Base-by-base conservation (phyloP, 2,797 vertebrate species). In the Emys orbicularis region DNA sequence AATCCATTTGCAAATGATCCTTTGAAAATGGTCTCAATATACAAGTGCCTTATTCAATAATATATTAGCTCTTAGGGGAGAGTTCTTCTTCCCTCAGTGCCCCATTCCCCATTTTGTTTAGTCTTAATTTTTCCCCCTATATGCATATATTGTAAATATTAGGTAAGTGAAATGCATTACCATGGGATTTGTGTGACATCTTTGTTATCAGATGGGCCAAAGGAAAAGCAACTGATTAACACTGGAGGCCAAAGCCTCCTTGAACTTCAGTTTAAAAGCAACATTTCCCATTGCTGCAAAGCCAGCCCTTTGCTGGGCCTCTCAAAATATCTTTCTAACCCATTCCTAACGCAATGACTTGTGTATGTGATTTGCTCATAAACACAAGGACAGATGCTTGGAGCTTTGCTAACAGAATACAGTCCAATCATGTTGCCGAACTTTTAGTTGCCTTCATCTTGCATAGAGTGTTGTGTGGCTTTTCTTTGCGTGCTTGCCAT, bases 21-120 rank as follows among this genome's bases (percentile, higher is more conserved):
- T 95, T 81, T 82, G 90, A 72, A 92, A 89, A 61, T n/a, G 52
- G 84, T 89, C 94, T 97, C 21, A 72, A 50, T 56, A 87, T 92
- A 90, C 74, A 95, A 18, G 96, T 97, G 97, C 97, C 97, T 97
- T 97, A 97, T 89, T 92, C 93, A 87, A 90, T 47, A 12, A 91
- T 84, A 74, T 59, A 65, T 47, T 4, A 11, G 84, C 65, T 90
- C 47, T 29, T 0, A 25, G 88, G 94, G 81, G 47, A 95, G 84
- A 89, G 53, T 54, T 85, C 79, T 34, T 7, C 7, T 65, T 65
- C 53, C 57, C 41, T 47, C 65, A 0, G 18, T 31, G 41, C 49
- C 0, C 0, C 53, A 8, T 89, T 85, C 85, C 77, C 83, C 47
- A 0, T 50, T 88, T 72, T 65, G 72, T 83, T 44, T 4, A 2